Conservation (phyloP, 1,140 invertebrate genomes). For the Penaeus indicus region DNA sequence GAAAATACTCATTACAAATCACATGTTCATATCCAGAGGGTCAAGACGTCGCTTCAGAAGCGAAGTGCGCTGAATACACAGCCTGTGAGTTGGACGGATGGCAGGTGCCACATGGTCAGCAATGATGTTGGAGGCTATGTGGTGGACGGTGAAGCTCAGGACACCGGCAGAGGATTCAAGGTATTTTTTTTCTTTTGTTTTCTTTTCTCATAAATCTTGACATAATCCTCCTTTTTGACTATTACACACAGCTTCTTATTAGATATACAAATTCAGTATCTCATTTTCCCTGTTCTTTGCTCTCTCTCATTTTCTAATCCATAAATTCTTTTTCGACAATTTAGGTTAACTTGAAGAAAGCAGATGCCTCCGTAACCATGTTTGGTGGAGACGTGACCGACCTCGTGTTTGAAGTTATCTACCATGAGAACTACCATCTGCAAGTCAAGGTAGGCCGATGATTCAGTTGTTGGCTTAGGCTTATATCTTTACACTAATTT, state of each 20-base stretch:
- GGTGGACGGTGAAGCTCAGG: constrained; percentile 4
- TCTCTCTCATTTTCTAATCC: too few relatives aligned
- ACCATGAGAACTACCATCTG: constrained; percentile 49
- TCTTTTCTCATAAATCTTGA: too few relatives aligned
- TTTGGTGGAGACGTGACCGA: constrained; percentile 41
- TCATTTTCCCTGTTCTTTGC: too few relatives aligned
- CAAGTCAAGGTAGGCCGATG: constrained; percentile 42
- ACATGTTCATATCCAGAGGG: constrained; percentile 31
- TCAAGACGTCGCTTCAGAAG: constrained; percentile 43
- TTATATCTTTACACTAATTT: background rate
- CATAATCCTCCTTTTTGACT: too few relatives aligned
- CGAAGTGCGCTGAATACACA: constrained; percentile 41
- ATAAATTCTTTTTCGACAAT: background rate
- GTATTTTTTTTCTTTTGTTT: background rate
- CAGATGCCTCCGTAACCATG: constrained; percentile 39
- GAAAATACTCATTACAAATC: too few relatives aligned
- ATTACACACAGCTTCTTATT: too few relatives aligned
- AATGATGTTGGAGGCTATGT: constrained; percentile 34
- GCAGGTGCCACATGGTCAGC: constrained; percentile 31
- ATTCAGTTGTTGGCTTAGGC: background rate
- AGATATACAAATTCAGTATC: too few relatives aligned
- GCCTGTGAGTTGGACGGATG: constrained; percentile 49
- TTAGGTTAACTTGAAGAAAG: constrained; percentile 35
- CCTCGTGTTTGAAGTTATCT: constrained; percentile 47
- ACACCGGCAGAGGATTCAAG: constrained; percentile 42